phyloP scores from a whole-genome alignment of 2,888 invertebrate species.

The Agriopis leucophaearia region DNA sequence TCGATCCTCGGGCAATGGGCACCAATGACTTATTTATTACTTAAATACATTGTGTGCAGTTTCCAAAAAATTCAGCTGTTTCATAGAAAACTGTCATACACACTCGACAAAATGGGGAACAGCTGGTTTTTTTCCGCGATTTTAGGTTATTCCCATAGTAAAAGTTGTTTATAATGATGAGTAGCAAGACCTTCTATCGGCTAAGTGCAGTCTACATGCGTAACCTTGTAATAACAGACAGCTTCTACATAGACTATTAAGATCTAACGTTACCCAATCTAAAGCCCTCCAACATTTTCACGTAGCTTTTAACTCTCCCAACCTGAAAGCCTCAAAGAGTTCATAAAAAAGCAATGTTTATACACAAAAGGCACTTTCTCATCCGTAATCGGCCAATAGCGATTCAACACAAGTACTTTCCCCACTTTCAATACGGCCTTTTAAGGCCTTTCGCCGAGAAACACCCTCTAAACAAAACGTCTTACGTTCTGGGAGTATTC shows the following conservation, averaged over 20 bases:
- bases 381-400: slow-evolving; percentile 59
- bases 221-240: no score
- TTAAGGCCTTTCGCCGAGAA: slow-evolving; percentile 43
- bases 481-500: slow-evolving; percentile 43
- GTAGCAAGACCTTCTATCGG: no score
- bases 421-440: slow-evolving; percentile 55
- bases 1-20: no score
- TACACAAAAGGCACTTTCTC: slow-evolving; percentile 55
- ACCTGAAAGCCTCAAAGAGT: slow-evolving; percentile 38
- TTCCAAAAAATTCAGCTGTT: no score
- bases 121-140: no score
- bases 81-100: no score
- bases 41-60: no score
- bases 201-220: no score
- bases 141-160: no score
- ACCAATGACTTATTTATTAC: no score
- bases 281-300: not conserved
- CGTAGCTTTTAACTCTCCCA: slow-evolving; percentile 1
- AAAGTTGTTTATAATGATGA: no score
- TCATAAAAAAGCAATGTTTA: slow-evolving; percentile 43
- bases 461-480: slow-evolving; percentile 47
- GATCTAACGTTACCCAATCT: not conserved
- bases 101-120: no score
- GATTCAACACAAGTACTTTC: slow-evolving; percentile 51
- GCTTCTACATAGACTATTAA: not conserved